These are phyloP conservation scores for Epizoanthus illoricatus DNA, from an alignment of 92 coral and sea anemone species.

Conservation along the genomic window DNA sequence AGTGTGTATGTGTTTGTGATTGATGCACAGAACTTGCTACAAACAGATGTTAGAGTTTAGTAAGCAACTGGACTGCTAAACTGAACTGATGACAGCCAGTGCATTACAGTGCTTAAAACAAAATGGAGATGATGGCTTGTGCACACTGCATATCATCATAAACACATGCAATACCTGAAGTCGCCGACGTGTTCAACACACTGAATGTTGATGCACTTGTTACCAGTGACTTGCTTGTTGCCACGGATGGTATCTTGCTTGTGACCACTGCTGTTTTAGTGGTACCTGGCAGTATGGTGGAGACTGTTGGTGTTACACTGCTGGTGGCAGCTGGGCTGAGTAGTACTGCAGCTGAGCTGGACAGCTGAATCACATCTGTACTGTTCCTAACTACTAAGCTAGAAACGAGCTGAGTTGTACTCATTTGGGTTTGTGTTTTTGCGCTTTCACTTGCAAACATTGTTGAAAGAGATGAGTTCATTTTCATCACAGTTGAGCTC, in stretches of 20 bases:
- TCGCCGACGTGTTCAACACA: not conserved
- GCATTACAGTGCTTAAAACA: not conserved
- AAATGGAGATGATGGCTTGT: too few relatives aligned
- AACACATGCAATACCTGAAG: slow-evolving; percentile 22
- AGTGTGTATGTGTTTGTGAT: too few relatives aligned
- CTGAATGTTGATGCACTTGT: not conserved
- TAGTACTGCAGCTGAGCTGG: not conserved
- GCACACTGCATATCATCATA: not conserved
- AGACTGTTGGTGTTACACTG: not conserved
- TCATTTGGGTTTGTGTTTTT: not conserved
- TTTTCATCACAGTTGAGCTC: not conserved
- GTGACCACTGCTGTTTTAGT: slow-evolving; percentile 16
- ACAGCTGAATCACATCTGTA: not conserved
- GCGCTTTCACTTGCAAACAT: not conserved
- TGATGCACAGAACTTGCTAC: too few relatives aligned
- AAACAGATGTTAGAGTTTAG: not conserved
- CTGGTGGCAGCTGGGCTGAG: slow-evolving; percentile 12
- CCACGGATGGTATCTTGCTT: not conserved
- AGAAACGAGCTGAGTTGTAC: not conserved
- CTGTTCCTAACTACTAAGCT: not conserved
- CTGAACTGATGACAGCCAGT: not conserved
- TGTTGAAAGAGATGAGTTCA: slow-evolving; percentile 1
- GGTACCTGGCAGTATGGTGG: not conserved
- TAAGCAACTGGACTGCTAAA: not conserved
- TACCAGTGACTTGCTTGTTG: not conserved